Evolutionary conservation across 2,113 vertebrate species (phyloP).

Genomic region (Oxygymnocypris stewartii): DNA sequence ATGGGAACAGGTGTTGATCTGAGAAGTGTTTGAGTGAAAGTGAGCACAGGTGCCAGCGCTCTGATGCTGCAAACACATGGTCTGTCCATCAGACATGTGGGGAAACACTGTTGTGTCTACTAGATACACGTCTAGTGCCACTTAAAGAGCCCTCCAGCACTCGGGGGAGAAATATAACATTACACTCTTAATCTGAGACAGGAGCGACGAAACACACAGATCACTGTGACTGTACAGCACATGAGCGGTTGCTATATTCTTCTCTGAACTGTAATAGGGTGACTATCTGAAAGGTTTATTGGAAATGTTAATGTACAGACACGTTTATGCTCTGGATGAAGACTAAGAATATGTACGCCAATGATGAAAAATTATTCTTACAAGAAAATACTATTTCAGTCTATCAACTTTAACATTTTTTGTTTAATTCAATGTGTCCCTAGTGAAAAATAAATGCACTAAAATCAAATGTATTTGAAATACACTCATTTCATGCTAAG

Average conservation of each 20-base stretch:
- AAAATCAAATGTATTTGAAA: no score
- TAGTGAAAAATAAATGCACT: no score
- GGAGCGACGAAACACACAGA: background rate
- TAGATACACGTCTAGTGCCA: slow-evolving; percentile 16
- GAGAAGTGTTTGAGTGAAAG: background rate
- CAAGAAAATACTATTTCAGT: no score
- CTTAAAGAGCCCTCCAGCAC: slow-evolving; percentile 31
- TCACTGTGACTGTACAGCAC: no score
- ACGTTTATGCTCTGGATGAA: background rate
- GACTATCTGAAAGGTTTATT: background rate
- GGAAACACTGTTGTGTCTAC: slow-evolving; percentile 45
- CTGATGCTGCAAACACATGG: slow-evolving; percentile 18
- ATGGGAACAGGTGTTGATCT: slow-evolving; percentile 50
- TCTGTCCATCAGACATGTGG: background rate
- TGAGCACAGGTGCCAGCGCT: background rate
- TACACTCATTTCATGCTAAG: no score
- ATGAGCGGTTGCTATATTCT: no score
- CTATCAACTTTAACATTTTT: no score
- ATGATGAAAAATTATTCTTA: background rate
- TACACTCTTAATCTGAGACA: slow-evolving; percentile 25
- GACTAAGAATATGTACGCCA: background rate
- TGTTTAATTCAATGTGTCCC: no score
- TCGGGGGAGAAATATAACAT: slow-evolving; percentile 30
- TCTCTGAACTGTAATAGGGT: background rate
- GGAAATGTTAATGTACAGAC: background rate